Evolutionary conservation across 2,113 vertebrate genomes (phyloP).

Genomic region (Neogale vison): DNA sequence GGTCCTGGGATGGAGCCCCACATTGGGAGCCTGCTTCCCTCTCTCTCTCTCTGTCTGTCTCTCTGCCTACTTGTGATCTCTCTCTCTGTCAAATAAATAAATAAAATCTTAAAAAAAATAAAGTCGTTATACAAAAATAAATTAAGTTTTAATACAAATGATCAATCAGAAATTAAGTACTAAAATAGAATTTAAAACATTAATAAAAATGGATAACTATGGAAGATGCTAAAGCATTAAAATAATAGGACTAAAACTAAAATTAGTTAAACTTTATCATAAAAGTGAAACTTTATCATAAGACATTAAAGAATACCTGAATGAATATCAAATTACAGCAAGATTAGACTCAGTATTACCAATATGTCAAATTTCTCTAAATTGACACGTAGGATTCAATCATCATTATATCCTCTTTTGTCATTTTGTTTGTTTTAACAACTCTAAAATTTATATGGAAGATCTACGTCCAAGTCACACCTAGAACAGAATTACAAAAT

Average conservation of each 20-base stretch:
- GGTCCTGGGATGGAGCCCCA: no score
- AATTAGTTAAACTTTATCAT: not conserved
- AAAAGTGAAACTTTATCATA: not conserved
- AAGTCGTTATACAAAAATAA: not conserved
- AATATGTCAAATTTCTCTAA: not conserved
- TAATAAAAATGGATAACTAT: not conserved
- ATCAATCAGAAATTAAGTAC: not conserved
- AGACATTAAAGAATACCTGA: not conserved
- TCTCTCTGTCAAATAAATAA: no score
- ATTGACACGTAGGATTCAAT: not conserved
- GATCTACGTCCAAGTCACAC: not conserved
- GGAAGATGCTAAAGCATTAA: not conserved
- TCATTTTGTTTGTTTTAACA: not conserved
- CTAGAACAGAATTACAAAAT: not conserved
- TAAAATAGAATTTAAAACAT: not conserved
- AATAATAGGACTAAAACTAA: not conserved
- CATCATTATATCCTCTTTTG: not conserved
- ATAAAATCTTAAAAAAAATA: not conserved
- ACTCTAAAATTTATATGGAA: not conserved
- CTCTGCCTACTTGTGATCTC: no score
- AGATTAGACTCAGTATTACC: not conserved
- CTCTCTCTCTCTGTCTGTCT: no score
- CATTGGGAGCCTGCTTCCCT: no score
- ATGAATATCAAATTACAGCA: not conserved
- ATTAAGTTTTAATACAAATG: not conserved